Evolutionary conservation across 2,797 vertebrate genomes (phyloP).

Genomic region (Triplophysa yarkandensis): DNA sequence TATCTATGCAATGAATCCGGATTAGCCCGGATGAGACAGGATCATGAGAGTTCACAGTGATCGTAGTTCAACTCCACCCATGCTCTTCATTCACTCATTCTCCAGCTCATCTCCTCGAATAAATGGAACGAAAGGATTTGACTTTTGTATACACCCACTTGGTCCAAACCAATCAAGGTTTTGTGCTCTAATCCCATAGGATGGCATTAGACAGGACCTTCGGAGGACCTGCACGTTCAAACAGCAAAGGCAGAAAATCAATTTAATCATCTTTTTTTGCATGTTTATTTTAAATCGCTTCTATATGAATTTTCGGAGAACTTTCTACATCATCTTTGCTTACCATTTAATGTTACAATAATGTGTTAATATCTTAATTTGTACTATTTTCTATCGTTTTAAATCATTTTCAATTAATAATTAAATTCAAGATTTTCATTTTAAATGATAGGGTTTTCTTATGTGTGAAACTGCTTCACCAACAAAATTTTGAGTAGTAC

Average conservation of each 20-base stretch:
- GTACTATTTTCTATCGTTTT: no score
- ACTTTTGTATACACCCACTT: slow-evolving; percentile 57
- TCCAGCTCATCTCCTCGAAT: slow-evolving; percentile 20
- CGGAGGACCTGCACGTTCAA: neutral
- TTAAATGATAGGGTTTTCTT: no score
- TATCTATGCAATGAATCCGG: neutral
- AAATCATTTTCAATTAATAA: no score
- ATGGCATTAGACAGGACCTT: slow-evolving; percentile 55
- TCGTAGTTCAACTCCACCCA: neutral
- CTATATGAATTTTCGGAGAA: neutral
- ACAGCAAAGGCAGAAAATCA: neutral
- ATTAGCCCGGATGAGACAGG: neutral
- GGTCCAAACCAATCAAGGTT: slow-evolving; percentile 56
- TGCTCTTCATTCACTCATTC: slow-evolving; percentile 4
- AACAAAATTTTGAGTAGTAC: no score
- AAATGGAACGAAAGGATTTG: slow-evolving; percentile 71
- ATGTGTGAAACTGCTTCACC: no score
- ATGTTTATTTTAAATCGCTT: neutral
- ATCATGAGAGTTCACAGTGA: neutral
- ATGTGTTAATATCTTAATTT: neutral
- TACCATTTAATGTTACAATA: neutral
- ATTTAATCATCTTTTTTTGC: neutral
- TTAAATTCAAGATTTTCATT: neutral
- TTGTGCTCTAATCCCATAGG: slow-evolving; percentile 60
- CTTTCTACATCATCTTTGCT: neutral